Evolutionary conservation across 1,140 invertebrate species (phyloP), one percentile per base, ranked within the genome.

Genomic region (Ooceraea biroi): DNA sequence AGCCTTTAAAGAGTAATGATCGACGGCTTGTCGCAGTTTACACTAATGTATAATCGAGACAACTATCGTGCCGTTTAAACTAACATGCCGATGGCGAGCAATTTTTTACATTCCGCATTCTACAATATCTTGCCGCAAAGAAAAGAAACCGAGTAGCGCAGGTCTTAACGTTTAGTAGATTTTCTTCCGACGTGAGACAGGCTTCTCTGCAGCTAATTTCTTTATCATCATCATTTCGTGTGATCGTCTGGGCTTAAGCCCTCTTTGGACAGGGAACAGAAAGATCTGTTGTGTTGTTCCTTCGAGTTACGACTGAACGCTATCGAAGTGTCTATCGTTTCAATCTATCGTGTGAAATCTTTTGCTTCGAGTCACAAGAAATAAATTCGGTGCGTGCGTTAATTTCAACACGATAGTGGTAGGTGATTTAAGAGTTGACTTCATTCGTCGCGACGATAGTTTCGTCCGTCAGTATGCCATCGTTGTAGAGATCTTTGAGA

Each of bases 401-500:
- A 85, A 60, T 41, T 27, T 85, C 50, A 78, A 66, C 36, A 36
- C 63, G 60, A 48, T 74, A n/a, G n/a, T n/a, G 82, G 68, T 63
- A 80, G 72, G 22, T 80, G 30, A 85, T 88, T n/a, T 87, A 89
- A 84, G 55, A 27, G 41, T 89, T 69, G 14, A 41, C 58, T 57
- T 85, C 82, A 10, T 82, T 74, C 1, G 86, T 80, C 27, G 88
- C 69, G 14, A 89, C 48, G 36, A 88, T 66, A 52, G 85, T 86
- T 60, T 93, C 92, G 7, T 92, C 90, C 11, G 86, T 92, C 25
- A 96, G 91, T 11, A 96, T 93, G 2, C 95, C 95, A 3, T 96
- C 96, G 14, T 94, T 94, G 85, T 96, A 93, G 10, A 96, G 89
- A 91, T 96, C 96, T 69, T 95, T 93, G 4, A 96, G 92, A 0